Percentiles rank a stretch among this genome's conserved stretches.
These are phyloP conservation scores for Sterrhoptilus dennistouni DNA, from an alignment of 2,113 vertebrate genomes.

Conservation along the genomic window DNA sequence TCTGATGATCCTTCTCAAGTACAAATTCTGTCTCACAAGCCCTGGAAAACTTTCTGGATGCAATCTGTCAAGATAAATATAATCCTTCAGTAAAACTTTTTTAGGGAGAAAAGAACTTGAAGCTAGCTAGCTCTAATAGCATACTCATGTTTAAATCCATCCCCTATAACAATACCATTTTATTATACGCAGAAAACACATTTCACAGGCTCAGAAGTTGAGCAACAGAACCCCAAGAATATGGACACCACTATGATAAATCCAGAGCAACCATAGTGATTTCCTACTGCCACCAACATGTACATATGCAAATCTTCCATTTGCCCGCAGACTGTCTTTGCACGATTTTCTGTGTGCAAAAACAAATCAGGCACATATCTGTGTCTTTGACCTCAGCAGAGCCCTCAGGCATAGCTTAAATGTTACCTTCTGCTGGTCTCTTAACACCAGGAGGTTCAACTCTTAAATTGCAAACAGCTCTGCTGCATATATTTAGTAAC, in stretches of 20 bases:
- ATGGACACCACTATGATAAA: background rate
- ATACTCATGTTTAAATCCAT: background rate
- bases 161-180: background rate
- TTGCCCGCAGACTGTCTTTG: background rate
- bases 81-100: background rate
- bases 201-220: background rate
- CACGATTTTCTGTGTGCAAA: rapidly evolving
- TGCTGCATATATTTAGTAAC: background rate
- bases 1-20: background rate
- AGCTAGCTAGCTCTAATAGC: background rate
- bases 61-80: background rate
- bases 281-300: background rate
- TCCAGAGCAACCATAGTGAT: background rate
- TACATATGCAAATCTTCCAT: background rate
- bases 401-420: background rate
- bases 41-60: background rate
- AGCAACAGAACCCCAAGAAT: background rate
- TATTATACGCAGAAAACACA: background rate
- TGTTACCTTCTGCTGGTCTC: background rate
- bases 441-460: background rate
- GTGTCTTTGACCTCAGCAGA: background rate
- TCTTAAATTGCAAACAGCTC: background rate
- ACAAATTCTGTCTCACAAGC: background rate
- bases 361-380: background rate
- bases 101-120: background rate